These are phyloP conservation scores for Oreotrochilus melanogaster DNA, from an alignment of 2,113 vertebrate species.

Conservation along the genomic window DNA sequence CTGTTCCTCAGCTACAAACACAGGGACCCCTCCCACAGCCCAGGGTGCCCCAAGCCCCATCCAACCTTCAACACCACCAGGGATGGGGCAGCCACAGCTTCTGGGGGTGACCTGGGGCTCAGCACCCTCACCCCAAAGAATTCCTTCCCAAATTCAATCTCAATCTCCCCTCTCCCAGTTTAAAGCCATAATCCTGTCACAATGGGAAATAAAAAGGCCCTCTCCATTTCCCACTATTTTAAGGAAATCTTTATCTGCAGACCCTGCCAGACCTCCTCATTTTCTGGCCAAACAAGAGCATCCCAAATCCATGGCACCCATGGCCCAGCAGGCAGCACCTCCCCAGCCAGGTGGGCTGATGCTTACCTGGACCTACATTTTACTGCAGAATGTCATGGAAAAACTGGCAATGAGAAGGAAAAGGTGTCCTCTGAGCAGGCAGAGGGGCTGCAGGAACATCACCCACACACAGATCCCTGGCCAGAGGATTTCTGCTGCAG, in stretches of 20 bases:
- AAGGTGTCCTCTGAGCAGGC: background rate
- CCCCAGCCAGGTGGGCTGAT: too few species aligned
- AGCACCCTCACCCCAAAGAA: too few species aligned
- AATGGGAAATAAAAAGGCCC: too few species aligned
- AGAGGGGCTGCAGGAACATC: background rate
- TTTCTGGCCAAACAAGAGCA: background rate
- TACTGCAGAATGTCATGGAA: background rate
- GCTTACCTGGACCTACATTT: too few species aligned
- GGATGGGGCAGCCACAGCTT: too few species aligned
- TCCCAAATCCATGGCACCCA: background rate
- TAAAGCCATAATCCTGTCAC: too few species aligned
- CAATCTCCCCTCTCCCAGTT: too few species aligned
- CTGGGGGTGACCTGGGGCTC: too few species aligned
- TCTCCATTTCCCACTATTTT: background rate
- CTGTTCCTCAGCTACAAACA: background rate
- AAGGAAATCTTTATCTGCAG: background rate
- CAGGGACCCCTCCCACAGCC: background rate
- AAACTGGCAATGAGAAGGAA: background rate
- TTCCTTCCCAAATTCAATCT: too few species aligned
- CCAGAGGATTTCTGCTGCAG: background rate
- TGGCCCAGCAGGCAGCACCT: too few species aligned
- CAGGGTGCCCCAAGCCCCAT: too few species aligned
- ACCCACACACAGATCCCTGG: rapidly evolving
- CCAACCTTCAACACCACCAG: too few species aligned
- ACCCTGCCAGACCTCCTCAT: background rate